Evolutionary conservation across 1,140 invertebrate genomes (phyloP), one percentile per base, ranked within the genome.

Genomic region (Heliconius nattereri): DNA sequence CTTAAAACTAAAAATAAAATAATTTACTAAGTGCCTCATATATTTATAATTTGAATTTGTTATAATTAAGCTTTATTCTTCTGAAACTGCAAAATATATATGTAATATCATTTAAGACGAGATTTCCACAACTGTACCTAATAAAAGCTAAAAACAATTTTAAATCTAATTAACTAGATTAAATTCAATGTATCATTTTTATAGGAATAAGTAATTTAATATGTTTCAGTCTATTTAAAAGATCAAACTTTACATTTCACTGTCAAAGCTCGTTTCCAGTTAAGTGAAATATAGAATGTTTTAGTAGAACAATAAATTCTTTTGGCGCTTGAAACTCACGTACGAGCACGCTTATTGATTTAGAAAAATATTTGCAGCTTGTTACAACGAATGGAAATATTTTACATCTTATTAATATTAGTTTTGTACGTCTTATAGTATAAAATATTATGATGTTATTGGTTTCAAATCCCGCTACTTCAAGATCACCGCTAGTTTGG

Each of bases 311-410:
- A 32, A 71, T n/a, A n/a, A n/a, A n/a, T 35, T 71, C 70, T 32
- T 71, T 71, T 8, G 35, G 29, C 70, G 70, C 70, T 29, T 71
- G 23, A 71, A 71, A n/a, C 70, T 71, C 29, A 71, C 29, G 29
- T 71, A 71, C 70, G 26, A 32, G 26, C 13, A 71, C 70, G 26
- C 1, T 71, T 71, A 71, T 35, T 20, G 26, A 71, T 71, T 71
- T 35, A 16, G 70, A 71, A 71, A 35, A 71, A 71, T 35, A 19
- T 57, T 57, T 57, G 54, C 54, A n/a, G 19, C 23, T 57, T 57
- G n/a, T 57, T 57, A 23, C 7, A 23, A 8, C 3, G 2, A 23
- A 57, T 1, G 54, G 54, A 57, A 57, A 57, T 23, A 9, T 57
- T 57, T n/a, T 23, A n/a, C 8, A 57, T 57, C 2, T 57, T 57